These are phyloP conservation scores for Trichogramma evanescens DNA, from an alignment of 2,888 invertebrate species.

Conservation along the genomic window DNA sequence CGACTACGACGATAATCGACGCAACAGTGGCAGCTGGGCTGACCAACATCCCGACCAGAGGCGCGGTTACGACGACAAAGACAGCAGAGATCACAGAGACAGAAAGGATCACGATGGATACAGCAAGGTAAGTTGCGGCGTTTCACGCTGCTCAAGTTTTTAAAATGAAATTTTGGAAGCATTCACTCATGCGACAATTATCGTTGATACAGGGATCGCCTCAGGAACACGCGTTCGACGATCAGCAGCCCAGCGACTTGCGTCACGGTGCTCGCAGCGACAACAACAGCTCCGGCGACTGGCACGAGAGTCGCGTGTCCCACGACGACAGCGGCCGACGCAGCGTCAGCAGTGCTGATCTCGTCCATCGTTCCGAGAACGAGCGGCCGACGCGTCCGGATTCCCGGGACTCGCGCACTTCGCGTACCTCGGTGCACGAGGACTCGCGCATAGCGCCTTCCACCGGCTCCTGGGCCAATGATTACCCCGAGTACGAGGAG, in stretches of 20 bases:
- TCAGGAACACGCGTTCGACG: conserved; percentile 36
- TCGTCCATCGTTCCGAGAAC: conserved; percentile 35
- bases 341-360: conserved; percentile 30
- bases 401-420: conserved; percentile 54
- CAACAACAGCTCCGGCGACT: conserved; percentile 9
- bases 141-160: neutral
- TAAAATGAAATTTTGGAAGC: conserved; percentile 2
- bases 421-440: conserved; percentile 49
- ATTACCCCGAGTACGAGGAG: conserved; percentile 43
- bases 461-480: conserved; percentile 40
- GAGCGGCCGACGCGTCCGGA: conserved; percentile 56
- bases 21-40: conserved; percentile 33
- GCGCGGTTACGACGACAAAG: conserved; percentile 41
- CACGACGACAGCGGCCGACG: conserved; percentile 31
- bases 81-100: conserved; percentile 25
- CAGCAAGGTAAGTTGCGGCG: conserved; percentile 35
- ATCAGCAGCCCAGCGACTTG: conserved; percentile 16
- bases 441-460: conserved; percentile 24
- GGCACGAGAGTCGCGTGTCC: conserved; percentile 28
- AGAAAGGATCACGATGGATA: conserved; percentile 45
- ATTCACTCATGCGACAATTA: neutral
- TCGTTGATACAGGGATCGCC: conserved; percentile 18
- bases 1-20: conserved; percentile 41
- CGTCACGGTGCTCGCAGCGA: neutral
- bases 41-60: conserved; percentile 27